Evolutionary conservation across 2,113 vertebrate species (phyloP), one percentile per base, ranked within the genome.

Genomic region (Podocnemis expansa): DNA sequence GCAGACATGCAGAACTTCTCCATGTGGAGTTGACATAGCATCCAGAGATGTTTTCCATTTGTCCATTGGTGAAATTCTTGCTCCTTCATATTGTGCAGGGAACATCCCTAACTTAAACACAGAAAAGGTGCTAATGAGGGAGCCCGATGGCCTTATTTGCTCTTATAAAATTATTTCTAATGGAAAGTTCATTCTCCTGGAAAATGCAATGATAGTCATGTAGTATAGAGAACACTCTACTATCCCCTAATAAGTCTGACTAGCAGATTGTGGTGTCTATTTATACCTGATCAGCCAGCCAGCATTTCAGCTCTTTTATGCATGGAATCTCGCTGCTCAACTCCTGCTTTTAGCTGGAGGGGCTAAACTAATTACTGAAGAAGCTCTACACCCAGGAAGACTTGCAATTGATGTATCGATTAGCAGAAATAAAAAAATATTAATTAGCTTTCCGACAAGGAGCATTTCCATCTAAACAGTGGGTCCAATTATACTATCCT

Each of bases 151-250:
- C 90, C 94, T 93, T 92, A 91, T 96, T 96, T 95, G 87, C 43
- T 41, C 56, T 5, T 86, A n/a, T 82, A 85, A 92, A 96, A 91
- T 89, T 70, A 83, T 79, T 91, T 54, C 70, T 47, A 85, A 79
- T 29, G 49, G 94, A 91, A 95, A 96, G 89, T 67, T 95, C 70
- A 55, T 91, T 95, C 94, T 96, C 54, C 91, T 94, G 94, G 91
- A 94, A 95, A 94, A 95, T 90, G 90, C 89, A 91, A 29, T 93
- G 95, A 91, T 89, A 88, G 88, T 93, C 89, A 95, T 95, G 89
- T 94, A 93, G 84, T 89, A 91, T 52, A 82, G 80, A 85, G 88
- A 93, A 49, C 55, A 94, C 76, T 93, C n/a, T 89, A 12, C 54
- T 91, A 88, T 82, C 73, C 88, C 91, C 90, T 93, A 94, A 93